These are phyloP conservation scores for Liposcelis brunnea DNA, from an alignment of 2,888 invertebrate species.

Conservation along the genomic window DNA sequence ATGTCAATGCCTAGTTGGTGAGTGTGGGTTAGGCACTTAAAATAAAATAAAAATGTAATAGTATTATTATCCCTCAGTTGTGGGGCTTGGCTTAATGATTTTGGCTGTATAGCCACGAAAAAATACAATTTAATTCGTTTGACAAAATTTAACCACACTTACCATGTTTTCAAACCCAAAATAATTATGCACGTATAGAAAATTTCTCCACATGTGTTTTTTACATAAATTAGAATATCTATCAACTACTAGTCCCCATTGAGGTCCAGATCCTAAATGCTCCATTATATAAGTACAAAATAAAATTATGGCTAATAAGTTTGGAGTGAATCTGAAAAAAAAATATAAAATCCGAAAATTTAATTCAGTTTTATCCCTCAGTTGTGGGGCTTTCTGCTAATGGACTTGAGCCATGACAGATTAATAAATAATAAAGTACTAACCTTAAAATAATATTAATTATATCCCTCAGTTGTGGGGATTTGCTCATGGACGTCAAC, in stretches of 20 bases:
- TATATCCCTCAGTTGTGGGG: no score
- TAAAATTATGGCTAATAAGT: conserved; percentile 33
- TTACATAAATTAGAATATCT: conserved; percentile 36
- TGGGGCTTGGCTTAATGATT: not conserved
- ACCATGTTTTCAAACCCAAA: conserved; percentile 43
- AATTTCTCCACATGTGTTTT: conserved; percentile 39
- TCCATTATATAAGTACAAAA: conserved; percentile 38
- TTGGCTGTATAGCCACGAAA: not conserved
- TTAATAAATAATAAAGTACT: no score
- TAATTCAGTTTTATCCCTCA: no score
- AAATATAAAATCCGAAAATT: no score
- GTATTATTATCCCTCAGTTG: no score
- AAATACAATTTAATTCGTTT: not conserved
- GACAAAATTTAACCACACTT: conserved; percentile 10
- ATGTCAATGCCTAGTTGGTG: conserved; percentile 40
- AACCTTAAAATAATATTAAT: no score
- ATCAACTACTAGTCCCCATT: conserved; percentile 38
- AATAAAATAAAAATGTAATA: conserved; percentile 15
- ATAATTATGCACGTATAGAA: conserved; percentile 39
- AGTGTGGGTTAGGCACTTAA: conserved; percentile 39
- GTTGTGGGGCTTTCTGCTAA: no score
- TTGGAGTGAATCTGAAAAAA: conserved; percentile 31
- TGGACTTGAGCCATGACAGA: no score
- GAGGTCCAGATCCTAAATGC: conserved; percentile 34
- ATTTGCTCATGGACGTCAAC: no score